Base-by-base conservation (phyloP, 2,113 vertebrate species). In the Ameiurus melas region DNA sequence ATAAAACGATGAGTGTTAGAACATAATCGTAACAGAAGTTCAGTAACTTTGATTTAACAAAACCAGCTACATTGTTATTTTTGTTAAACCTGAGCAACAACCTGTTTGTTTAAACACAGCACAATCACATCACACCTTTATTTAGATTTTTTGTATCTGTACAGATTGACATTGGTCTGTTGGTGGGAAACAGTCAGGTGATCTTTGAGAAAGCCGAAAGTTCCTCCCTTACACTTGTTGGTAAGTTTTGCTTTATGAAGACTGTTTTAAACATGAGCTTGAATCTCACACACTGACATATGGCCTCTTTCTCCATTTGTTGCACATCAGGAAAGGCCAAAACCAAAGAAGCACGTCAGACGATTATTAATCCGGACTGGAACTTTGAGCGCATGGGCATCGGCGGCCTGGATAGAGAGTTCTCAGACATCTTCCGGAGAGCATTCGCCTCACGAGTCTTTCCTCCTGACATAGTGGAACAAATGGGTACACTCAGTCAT, bases 321-420 rank as follows among this genome's bases (percentile, higher is more conserved):
- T 71, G 43, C 27, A 30, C 57, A 43, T 68, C 85, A 99, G 98
- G 98, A 5, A 99, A 99, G 92, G 96, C 98, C 85, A 99, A 99
- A 95, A 99, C 98, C 90, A 99, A 97, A 93, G 98, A 99, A 92
- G 96, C 97, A 0, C 95, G 98, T 1, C 98, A 99, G 92, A 97
- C 97, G 0, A 99, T 99, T 94, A 99, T 99, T 92, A 99, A 99
- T 92, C 98, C 98, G 0, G 98, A 99, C 90, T 99, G 97, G 98
- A 99, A 99, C 92, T 99, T 99, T 94, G 98, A 99, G 94, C 98
- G 97, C 90, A 99, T 99, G 98, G 98, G 98, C 71, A 99, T 99
- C 2, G 98, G 98, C 58, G 98, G 98, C 91, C 94, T 99, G 84
- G 98, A 99, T 93, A 98, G 95, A 90, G 98, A 99, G 80, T 99